Evolutionary conservation across 2,888 invertebrate genomes (phyloP), one percentile per base, ranked within the genome.

Genomic region (Shargacucullia verbasci): DNA sequence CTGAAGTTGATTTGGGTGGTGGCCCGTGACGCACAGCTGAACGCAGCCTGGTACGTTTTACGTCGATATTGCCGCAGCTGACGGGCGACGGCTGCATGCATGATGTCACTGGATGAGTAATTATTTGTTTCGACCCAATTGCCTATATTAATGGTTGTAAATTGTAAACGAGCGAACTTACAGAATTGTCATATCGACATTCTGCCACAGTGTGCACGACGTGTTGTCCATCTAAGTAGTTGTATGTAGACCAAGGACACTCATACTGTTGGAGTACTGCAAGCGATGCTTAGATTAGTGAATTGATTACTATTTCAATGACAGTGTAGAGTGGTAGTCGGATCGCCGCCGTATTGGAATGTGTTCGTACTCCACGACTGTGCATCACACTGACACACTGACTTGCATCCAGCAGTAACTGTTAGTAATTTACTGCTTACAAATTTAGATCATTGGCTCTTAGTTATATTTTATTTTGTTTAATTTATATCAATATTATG

Each of bases 61-160:
- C 46, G 54, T 68, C 66, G 63, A 60, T 59, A 57, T 58, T 33
- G 55, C 46, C 52, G 38, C 45, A 69, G 67, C 57, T 63, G 66
- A 63, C 55, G 66, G 64, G 55, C 67, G 67, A 69, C 59, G 60
- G 49, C 53, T 65, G 60, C 59, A 58, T 67, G 70, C 54, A 74
- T 84, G 84, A 84, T 82, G 84, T 84, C 84, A 84, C 79, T 79
- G 69, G 69, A 73, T 79, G 76, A 78, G 62, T 78, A 73, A 81
- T 79, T 72, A 54, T 50, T 45, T 63, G 48, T 59, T 50, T 54
- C 61, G 62, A 60, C 60, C 61, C 48, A 61, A 50, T 68, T 59
- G 25, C 27, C n/a, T 45, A 48, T 40, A 47, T 12, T 45, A 11
- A 49, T 20, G 31, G 12, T 38, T 20, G 38, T 37, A 20, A 20